Conservation (phyloP, 30 jellyfish, hydroid and myxozoan species). For the Catostylus mosaicus region DNA sequence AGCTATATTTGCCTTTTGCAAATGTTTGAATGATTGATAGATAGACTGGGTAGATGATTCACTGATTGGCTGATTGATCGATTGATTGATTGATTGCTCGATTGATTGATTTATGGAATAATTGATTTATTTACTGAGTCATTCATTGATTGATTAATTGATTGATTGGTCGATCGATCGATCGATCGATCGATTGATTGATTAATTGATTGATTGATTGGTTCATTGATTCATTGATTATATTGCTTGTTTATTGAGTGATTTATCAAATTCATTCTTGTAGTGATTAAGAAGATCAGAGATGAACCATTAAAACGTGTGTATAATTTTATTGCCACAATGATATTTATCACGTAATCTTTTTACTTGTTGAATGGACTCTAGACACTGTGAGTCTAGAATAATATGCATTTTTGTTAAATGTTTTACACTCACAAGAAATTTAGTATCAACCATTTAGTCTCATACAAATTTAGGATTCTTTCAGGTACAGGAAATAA, state of each 20-base stretch:
- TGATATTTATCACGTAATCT: no score
- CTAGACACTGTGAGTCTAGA: no score
- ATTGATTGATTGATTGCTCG: not conserved
- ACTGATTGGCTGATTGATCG: not conserved
- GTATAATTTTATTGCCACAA: not conserved
- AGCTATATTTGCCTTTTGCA: not conserved
- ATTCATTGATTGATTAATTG: not conserved
- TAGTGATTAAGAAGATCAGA: slow-evolving; percentile 23
- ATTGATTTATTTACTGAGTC: not conserved
- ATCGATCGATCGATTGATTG: not conserved
- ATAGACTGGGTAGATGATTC: not conserved
- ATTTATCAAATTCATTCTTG: not conserved
- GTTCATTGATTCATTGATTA: not conserved
- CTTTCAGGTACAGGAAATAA: no score
- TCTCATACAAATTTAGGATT: no score
- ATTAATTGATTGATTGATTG: not conserved
- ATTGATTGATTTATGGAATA: not conserved
- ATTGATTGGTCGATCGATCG: not conserved
- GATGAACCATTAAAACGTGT: slow-evolving; percentile 51
- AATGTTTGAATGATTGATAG: not conserved
- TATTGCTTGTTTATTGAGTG: not conserved
- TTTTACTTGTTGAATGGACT: no score
- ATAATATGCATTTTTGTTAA: no score
- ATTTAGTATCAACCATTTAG: no score
- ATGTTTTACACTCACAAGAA: no score